These are phyloP conservation scores for Gnathonemus echidnorhynchus DNA, from an alignment of 2,113 vertebrate genomes.

Conservation along the genomic window DNA sequence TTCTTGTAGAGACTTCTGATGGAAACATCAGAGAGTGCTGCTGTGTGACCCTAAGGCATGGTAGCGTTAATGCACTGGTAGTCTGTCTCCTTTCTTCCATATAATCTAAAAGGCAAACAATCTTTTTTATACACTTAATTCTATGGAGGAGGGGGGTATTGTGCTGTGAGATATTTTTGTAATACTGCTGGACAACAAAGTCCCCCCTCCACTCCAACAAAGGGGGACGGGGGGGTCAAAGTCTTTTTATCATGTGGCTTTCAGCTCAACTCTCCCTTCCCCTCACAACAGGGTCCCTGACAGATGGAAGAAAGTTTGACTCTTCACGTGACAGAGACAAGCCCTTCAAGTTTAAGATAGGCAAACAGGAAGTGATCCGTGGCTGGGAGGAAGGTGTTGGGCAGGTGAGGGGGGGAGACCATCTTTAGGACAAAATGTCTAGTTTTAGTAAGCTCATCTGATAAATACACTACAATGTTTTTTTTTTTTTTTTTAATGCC, in stretches of 20 bases:
- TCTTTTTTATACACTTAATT: background rate
- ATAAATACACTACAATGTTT: background rate
- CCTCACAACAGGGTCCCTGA: slow-evolving; percentile 70
- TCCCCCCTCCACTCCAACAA: background rate
- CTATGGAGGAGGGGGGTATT: background rate
- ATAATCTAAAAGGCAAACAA: background rate
- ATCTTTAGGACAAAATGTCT: background rate
- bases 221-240: background rate
- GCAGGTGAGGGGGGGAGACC: slow-evolving; percentile 61
- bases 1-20: background rate
- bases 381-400: slow-evolving; percentile 91
- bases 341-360: slow-evolving; percentile 85
- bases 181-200: background rate
- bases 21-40: background rate
- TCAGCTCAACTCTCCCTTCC: slow-evolving; percentile 3
- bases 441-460: background rate
- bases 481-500: background rate
- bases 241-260: background rate
- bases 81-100: background rate
- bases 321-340: slow-evolving; percentile 83
- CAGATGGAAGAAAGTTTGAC: slow-evolving; percentile 83
- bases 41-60: background rate
- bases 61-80: background rate
- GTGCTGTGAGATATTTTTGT: background rate
- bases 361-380: slow-evolving; percentile 82